Evolutionary conservation across 2,888 invertebrate genomes (phyloP).

Genomic region (Nephrotoma flavescens): DNA sequence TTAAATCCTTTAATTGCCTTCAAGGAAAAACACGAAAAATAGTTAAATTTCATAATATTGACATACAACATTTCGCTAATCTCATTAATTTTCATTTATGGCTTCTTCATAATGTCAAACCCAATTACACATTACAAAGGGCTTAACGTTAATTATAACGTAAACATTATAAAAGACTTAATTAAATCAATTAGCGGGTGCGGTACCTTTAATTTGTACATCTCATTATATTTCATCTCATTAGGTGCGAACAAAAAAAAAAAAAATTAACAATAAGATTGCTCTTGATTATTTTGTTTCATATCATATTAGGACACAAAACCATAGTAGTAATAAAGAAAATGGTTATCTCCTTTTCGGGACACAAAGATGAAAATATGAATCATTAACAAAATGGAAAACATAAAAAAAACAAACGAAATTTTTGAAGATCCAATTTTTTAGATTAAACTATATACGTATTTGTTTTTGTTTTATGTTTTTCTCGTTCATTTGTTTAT

Average conservation of each 20-base stretch:
- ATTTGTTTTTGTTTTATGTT: neutral
- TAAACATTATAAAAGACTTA: neutral
- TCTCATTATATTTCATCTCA: neutral
- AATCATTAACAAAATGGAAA: neutral
- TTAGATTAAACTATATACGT: neutral
- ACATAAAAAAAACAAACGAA: neutral
- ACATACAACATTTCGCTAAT: neutral
- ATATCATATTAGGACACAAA: neutral
- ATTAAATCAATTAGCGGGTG: neutral
- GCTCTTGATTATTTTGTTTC: neutral
- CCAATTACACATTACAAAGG: neutral
- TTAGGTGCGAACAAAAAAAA: neutral
- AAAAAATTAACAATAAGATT: neutral
- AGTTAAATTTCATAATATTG: neutral
- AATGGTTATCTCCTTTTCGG: neutral
- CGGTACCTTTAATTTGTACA: neutral
- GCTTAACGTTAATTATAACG: neutral
- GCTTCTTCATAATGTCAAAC: neutral
- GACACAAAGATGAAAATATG: neutral
- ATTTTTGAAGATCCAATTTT: neutral
- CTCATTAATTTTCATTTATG: neutral
- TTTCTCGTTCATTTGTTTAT: neutral
- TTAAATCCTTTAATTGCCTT: too few species aligned
- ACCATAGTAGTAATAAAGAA: neutral
- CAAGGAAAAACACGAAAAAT: neutral